phyloP scores from a whole-genome alignment of 2,797 vertebrate genomes.

The Menidia menidia region DNA sequence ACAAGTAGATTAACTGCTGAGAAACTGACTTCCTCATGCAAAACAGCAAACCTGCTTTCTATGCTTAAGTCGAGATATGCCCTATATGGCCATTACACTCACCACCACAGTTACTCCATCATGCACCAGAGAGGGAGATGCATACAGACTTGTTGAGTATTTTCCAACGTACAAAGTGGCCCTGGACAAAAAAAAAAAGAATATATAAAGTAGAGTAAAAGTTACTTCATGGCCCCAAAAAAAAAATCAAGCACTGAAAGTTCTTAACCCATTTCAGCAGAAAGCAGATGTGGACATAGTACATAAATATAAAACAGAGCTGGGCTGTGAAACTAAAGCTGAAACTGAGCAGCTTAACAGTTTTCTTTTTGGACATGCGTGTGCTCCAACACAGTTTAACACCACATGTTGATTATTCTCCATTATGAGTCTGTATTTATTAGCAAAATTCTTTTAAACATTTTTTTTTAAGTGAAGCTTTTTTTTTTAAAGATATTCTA shows the following conservation, averaged over 20 bases:
- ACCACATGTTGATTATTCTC: too few relatives aligned
- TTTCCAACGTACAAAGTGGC: slow-evolving; percentile 96
- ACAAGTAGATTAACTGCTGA: not conserved
- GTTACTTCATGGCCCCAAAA: slow-evolving; percentile 2
- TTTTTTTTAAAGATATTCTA: not conserved
- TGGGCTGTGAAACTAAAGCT: slow-evolving; percentile 31
- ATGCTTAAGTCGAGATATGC: not conserved
- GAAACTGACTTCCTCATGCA: not conserved
- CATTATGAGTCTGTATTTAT: too few relatives aligned
- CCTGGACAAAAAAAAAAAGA: slow-evolving; percentile 72
- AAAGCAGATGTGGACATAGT: slow-evolving; percentile 37
- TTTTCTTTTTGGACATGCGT: slow-evolving; percentile 14
- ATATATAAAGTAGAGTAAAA: not conserved
- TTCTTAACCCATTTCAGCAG: slow-evolving; percentile 31
- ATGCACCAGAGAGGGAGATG: slow-evolving; percentile 94
- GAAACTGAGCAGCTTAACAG: slow-evolving; percentile 16
- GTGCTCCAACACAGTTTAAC: not conserved
- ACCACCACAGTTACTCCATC: slow-evolving; percentile 98
- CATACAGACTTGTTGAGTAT: slow-evolving; percentile 95
- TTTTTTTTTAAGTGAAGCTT: too few relatives aligned
- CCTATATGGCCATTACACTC: slow-evolving; percentile 66
- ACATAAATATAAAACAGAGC: slow-evolving; percentile 30
- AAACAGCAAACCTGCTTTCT: not conserved
- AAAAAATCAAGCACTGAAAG: slow-evolving; percentile 32
- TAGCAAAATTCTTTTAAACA: too few relatives aligned